These are phyloP conservation scores for Phoxinus phoxinus DNA, from an alignment of 2,113 vertebrate species.

Conservation along the genomic window DNA sequence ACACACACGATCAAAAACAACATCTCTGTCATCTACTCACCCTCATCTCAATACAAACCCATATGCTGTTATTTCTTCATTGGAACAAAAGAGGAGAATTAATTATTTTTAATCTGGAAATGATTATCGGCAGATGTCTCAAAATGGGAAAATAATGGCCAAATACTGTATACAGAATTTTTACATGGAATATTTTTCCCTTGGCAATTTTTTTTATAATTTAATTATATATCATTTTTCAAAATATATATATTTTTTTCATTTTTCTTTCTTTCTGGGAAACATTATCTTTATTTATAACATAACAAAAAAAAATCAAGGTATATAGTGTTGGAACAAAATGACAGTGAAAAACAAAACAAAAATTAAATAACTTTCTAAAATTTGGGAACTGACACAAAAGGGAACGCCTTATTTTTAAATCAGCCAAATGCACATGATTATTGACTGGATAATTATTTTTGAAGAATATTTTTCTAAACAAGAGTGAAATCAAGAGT, in stretches of 20 bases:
- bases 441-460: not conserved
- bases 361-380: not conserved
- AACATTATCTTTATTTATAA: no score
- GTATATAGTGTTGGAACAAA: not conserved
- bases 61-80: not conserved
- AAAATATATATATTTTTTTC: no score
- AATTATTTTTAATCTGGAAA: not conserved
- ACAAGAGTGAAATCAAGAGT: no score
- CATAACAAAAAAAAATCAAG: no score
- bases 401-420: not conserved
- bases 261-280: no score
- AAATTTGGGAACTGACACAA: not conserved
- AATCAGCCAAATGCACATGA: not conserved
- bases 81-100: not conserved
- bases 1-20: not conserved
- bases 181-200: not conserved
- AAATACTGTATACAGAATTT: not conserved
- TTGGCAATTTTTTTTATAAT: no score
- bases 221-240: no score
- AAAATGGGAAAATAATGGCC: not conserved
- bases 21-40: not conserved
- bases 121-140: not conserved
- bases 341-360: not conserved
- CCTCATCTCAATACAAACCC: not conserved
- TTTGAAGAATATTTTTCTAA: no score